Evolutionary conservation across 2,113 vertebrate genomes (phyloP).

Genomic region (Mesocricetus auratus): DNA sequence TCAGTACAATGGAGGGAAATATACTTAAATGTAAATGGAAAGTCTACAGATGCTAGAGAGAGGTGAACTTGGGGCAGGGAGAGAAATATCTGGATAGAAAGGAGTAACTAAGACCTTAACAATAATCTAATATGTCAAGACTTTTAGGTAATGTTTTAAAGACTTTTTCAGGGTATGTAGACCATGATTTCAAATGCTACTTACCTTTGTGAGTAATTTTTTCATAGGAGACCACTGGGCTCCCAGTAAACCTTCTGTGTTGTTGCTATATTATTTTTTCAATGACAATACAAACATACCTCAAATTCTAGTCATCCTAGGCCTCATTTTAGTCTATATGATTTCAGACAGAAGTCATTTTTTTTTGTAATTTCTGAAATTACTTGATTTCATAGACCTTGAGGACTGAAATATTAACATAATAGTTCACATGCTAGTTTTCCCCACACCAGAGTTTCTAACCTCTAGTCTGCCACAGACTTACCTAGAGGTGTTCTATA

Average conservation of each 20-base stretch:
- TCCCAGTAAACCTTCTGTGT: background rate
- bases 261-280: background rate
- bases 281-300: background rate
- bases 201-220: background rate
- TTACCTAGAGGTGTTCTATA: background rate
- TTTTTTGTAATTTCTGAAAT: background rate
- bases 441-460: background rate
- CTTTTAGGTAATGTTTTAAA: slow-evolving; percentile 39
- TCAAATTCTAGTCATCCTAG: background rate
- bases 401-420: background rate
- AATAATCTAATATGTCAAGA: background rate
- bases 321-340: background rate
- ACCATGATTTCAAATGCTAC: background rate
- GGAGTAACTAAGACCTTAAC: background rate
- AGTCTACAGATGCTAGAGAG: background rate
- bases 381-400: slow-evolving; percentile 27
- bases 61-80: background rate
- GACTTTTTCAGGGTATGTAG: background rate
- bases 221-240: background rate
- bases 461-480: background rate
- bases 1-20: background rate
- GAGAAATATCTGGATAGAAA: slow-evolving; percentile 28
- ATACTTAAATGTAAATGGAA: background rate
- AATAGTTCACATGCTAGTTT: background rate
- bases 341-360: background rate